A percentile compares a stretch with the other conserved stretches of the same genome.
These are phyloP conservation scores for Poecilia gillii DNA, from an alignment of 2,797 vertebrate genomes.

Conservation along the genomic window DNA sequence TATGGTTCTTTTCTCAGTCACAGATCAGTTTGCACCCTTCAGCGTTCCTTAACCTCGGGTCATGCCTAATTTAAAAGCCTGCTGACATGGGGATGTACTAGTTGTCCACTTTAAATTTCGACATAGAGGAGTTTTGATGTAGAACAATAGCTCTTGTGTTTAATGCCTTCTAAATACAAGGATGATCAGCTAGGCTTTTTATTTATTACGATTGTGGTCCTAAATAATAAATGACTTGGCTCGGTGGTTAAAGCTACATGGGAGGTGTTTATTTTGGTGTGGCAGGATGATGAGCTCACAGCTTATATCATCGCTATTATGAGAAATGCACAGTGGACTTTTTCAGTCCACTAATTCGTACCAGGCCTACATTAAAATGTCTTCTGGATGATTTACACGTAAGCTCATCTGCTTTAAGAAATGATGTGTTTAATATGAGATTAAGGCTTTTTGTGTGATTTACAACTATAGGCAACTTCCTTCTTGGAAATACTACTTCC, in stretches of 20 bases:
- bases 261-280: background rate
- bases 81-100: background rate
- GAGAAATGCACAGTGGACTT: background rate
- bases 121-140: background rate
- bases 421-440: background rate
- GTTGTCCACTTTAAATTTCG: background rate
- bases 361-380: background rate
- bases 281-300: background rate
- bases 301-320: background rate
- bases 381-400: background rate
- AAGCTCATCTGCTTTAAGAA: background rate
- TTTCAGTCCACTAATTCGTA: background rate
- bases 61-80: background rate
- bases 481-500: constrained; percentile 39
- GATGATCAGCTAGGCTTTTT: background rate
- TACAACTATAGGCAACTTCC: constrained; percentile 4
- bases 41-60: background rate
- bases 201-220: background rate
- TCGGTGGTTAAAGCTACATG: background rate
- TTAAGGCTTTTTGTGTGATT: background rate
- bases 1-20: background rate
- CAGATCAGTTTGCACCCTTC: background rate
- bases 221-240: constrained; percentile 1
- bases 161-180: background rate
- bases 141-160: background rate